Conservation (phyloP, 2,797 vertebrate species). For the Epinephelus awoara region DNA sequence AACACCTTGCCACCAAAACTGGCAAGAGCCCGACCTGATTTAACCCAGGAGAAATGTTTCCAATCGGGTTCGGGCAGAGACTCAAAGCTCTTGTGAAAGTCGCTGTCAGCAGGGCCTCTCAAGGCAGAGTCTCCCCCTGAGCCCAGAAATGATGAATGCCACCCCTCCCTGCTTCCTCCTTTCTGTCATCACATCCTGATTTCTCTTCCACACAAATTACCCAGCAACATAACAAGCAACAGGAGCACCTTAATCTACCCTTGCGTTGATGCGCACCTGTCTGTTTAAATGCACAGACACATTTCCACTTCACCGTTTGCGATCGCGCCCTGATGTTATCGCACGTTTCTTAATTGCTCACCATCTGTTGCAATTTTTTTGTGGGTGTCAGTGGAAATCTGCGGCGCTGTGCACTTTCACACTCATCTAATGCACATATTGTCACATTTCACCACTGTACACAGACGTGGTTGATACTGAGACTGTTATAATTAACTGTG, state of each 20-base stretch:
- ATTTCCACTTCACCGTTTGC: neutral
- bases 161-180: neutral
- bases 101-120: neutral
- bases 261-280: neutral
- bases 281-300: conserved; percentile 1
- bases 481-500: neutral
- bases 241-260: neutral
- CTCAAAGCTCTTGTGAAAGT: neutral
- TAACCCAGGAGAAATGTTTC: too few relatives aligned
- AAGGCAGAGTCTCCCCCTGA: neutral
- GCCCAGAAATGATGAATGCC: neutral
- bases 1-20: too few relatives aligned
- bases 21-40: too few relatives aligned
- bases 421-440: neutral
- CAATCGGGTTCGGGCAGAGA: too few relatives aligned
- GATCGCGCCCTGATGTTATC: conserved; percentile 47
- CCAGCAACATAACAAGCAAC: too few relatives aligned
- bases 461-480: neutral
- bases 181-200: neutral
- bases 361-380: conserved; percentile 52
- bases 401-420: neutral
- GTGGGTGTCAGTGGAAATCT: conserved; percentile 1
- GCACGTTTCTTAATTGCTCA: conserved; percentile 37
- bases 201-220: neutral
- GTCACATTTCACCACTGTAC: conserved; percentile 1